These are phyloP conservation scores for western clawed frog (Xenopus tropicalis) DNA, from an alignment of 2,113 vertebrate genomes.

Conservation along the genomic window DNA sequence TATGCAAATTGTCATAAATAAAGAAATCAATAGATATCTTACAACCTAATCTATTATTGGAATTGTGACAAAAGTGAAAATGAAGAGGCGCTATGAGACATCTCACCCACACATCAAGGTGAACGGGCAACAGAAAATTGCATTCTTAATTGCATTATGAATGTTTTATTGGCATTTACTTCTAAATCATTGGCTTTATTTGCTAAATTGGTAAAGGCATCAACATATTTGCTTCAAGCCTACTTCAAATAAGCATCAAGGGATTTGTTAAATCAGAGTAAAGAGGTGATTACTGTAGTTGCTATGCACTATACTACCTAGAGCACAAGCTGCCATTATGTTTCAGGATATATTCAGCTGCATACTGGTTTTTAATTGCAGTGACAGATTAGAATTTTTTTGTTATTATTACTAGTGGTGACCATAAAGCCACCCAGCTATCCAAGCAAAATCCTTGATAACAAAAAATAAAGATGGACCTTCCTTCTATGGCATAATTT, in stretches of 20 bases:
- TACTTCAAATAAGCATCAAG: neutral
- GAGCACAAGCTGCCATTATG: too few species aligned
- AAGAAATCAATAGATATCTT: neutral
- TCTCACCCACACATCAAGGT: neutral
- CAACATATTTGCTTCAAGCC: neutral
- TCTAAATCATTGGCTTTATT: neutral
- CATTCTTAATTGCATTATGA: neutral
- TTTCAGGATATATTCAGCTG: too few species aligned
- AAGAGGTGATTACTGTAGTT: too few species aligned
- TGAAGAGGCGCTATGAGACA: neutral
- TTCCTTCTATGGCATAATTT: too few species aligned
- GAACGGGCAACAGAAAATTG: neutral
- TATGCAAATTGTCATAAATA: neutral
- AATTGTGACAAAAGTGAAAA: neutral
- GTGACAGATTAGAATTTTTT: too few species aligned
- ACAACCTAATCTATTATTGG: constrained; percentile 1
- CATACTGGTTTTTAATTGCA: too few species aligned
- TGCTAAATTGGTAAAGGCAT: neutral
- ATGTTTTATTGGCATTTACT: neutral
- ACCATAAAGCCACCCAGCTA: too few species aligned
- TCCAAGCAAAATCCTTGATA: too few species aligned
- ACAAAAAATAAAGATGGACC: too few species aligned
- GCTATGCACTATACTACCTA: too few species aligned
- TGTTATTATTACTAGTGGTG: too few species aligned
- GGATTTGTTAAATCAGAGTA: too few species aligned